These are phyloP conservation scores for Xiphophorus maculatus DNA, from an alignment of 2,113 vertebrate species.

Conservation along the genomic window DNA sequence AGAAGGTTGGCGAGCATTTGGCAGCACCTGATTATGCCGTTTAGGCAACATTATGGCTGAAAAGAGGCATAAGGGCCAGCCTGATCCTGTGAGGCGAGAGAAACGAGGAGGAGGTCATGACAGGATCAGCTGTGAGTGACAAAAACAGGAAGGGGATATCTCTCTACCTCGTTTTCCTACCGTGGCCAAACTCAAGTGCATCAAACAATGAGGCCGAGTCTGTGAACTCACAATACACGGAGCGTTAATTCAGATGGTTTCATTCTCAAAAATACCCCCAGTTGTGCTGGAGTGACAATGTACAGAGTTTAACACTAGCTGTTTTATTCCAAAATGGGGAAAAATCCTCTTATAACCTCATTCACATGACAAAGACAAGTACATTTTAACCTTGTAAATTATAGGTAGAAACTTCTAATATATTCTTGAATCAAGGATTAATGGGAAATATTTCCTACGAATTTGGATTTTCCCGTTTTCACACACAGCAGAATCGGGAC, in stretches of 20 bases:
- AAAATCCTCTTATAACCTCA: too few species aligned
- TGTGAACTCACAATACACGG: slow-evolving; percentile 9
- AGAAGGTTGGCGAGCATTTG: slow-evolving; percentile 39
- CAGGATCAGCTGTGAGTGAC: slow-evolving; percentile 78
- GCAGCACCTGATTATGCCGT: slow-evolving; percentile 37
- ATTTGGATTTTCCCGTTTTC: slow-evolving; percentile 1
- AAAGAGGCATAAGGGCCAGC: slow-evolving; percentile 45
- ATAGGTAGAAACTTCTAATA: not conserved
- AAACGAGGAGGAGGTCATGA: slow-evolving; percentile 69
- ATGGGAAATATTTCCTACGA: not conserved
- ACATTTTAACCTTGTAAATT: not conserved
- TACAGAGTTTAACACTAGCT: too few species aligned
- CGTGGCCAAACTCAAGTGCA: slow-evolving; percentile 59
- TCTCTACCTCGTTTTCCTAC: slow-evolving; percentile 76
- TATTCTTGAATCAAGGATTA: not conserved
- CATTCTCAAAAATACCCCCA: not conserved
- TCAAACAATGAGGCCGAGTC: slow-evolving; percentile 54
- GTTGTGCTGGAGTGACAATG: not conserved
- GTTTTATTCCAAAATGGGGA: not conserved
- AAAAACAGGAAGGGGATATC: slow-evolving; percentile 84
- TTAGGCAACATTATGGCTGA: slow-evolving; percentile 67
- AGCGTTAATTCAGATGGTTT: slow-evolving; percentile 26
- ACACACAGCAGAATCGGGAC: slow-evolving; percentile 11
- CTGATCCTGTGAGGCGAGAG: slow-evolving; percentile 64
- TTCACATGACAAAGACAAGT: not conserved